Percentiles rank a stretch among this genome's conserved stretches.
These are phyloP conservation scores for Drosophila prolongata DNA, from an alignment of 2,888 invertebrate genomes.

Conservation along the genomic window DNA sequence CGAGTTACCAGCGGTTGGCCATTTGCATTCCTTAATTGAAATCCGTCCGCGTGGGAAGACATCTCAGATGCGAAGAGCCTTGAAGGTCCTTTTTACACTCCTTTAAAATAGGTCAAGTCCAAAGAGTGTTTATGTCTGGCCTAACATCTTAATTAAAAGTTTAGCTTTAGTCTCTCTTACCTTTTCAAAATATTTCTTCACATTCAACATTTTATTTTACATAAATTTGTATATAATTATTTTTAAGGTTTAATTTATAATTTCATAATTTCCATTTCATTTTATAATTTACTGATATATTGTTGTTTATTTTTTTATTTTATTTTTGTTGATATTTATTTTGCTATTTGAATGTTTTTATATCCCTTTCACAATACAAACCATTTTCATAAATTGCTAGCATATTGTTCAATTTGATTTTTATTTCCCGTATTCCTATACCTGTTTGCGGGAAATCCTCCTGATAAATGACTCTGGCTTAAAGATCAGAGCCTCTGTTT, in stretches of 20 bases:
- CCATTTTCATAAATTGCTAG: slow-evolving; percentile 1
- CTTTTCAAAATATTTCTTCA: no score
- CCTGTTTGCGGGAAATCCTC: slow-evolving; percentile 11
- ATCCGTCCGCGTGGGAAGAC: slow-evolving; percentile 41
- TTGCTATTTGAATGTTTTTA: not conserved
- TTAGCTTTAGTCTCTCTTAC: no score
- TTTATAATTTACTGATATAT: no score
- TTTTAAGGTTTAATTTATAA: no score
- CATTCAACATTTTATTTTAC: no score
- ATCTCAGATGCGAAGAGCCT: not conserved
- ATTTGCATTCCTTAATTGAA: slow-evolving; percentile 77
- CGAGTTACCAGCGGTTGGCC: slow-evolving; percentile 60
- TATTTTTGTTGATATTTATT: no score
- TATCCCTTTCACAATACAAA: not conserved
- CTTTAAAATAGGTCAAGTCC: not conserved
- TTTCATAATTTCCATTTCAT: no score
- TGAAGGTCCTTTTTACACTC: not conserved
- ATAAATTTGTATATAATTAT: no score
- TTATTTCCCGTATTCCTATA: not conserved
- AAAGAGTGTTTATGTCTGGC: not conserved
- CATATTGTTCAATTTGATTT: slow-evolving; percentile 6
- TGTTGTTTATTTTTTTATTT: no score
- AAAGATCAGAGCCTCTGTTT: slow-evolving; percentile 11
- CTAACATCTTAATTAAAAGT: no score
- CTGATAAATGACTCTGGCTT: slow-evolving; percentile 23